Percentiles rank a stretch among this genome's conserved stretches.
phyloP scores from a whole-genome alignment of 2,113 vertebrate species.

The Oreochromis niloticus region DNA sequence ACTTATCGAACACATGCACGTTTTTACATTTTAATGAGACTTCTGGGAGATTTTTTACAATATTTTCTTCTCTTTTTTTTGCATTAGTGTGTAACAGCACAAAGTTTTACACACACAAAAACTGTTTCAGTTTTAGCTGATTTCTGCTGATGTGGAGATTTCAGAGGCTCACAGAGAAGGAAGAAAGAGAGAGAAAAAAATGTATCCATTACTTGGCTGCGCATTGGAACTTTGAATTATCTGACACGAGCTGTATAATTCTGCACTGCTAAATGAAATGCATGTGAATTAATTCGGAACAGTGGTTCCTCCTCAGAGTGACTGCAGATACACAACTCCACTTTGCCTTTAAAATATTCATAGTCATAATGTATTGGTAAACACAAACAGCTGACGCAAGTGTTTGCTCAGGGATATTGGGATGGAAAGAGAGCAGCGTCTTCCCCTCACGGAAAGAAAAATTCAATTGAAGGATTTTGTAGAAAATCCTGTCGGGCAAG shows the following conservation, averaged over 20 bases:
- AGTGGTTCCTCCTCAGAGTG: background rate
- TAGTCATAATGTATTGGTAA: slow-evolving; percentile 44
- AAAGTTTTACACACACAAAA: background rate
- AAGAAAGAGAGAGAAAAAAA: background rate
- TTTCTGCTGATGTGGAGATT: background rate
- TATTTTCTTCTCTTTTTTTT: background rate
- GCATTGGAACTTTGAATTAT: background rate
- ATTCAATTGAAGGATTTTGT: slow-evolving; percentile 59
- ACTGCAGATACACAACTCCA: background rate
- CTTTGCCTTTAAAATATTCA: slow-evolving; percentile 50
- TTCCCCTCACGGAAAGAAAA: slow-evolving; percentile 22
- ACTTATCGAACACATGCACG: background rate
- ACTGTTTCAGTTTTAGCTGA: background rate
- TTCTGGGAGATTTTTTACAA: background rate
- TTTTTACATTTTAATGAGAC: background rate
- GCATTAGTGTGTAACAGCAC: background rate
- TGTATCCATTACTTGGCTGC: background rate
- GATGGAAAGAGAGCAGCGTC: slow-evolving; percentile 29
- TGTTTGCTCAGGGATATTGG: slow-evolving; percentile 50
- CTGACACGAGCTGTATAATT: background rate
- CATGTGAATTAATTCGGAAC: background rate
- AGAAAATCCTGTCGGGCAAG: slow-evolving; percentile 49
- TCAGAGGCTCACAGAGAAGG: background rate
- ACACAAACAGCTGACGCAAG: slow-evolving; percentile 56
- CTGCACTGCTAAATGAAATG: background rate